phyloP scores from a whole-genome alignment of 1,140 invertebrate genomes.

The Drosophila yakuba region DNA sequence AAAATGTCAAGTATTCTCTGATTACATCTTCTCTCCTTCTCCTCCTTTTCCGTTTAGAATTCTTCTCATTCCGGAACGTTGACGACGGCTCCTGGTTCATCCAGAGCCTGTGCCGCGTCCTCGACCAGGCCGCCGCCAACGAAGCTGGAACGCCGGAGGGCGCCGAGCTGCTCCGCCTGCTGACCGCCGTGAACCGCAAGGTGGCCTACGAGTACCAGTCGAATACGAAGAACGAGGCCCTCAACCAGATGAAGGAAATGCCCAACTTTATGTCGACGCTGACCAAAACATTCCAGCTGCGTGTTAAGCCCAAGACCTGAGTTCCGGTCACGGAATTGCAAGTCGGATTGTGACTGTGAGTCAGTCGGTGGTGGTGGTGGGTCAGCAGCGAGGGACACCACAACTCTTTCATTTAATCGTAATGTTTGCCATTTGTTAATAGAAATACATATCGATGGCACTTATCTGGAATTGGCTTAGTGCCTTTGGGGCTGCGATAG shows the following conservation, averaged over 20 bases:
- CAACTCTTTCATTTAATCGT: conserved; percentile 49
- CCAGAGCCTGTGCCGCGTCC: conserved; percentile 88
- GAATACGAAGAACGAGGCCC: conserved; percentile 86
- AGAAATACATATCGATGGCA: conserved; percentile 55
- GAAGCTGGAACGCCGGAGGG: conserved; percentile 51
- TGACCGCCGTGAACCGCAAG: conserved; percentile 88
- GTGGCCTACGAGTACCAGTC: conserved; percentile 89
- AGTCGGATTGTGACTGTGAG: conserved; percentile 20
- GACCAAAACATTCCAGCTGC: conserved; percentile 86
- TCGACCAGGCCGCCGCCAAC: conserved; percentile 85
- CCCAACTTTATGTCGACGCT: conserved; percentile 90
- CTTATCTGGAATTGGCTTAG: conserved; percentile 75
- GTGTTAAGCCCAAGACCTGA: conserved; percentile 60
- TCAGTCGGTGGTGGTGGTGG: background rate
- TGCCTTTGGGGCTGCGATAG: conserved; percentile 61
- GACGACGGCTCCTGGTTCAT: conserved; percentile 91
- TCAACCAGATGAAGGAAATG: conserved; percentile 90
- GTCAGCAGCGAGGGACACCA: conserved; percentile 1
- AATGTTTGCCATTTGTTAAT: conserved; percentile 66
- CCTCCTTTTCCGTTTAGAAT: conserved; percentile 72
- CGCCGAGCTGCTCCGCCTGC: conserved; percentile 87
- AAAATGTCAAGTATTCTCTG: too few relatives aligned
- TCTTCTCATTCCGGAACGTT: conserved; percentile 90
- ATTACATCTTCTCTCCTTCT: background rate
- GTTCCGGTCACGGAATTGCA: conserved; percentile 2